Conservation (phyloP, 1,140 invertebrate genomes). For the Heliconius melpomene region DNA sequence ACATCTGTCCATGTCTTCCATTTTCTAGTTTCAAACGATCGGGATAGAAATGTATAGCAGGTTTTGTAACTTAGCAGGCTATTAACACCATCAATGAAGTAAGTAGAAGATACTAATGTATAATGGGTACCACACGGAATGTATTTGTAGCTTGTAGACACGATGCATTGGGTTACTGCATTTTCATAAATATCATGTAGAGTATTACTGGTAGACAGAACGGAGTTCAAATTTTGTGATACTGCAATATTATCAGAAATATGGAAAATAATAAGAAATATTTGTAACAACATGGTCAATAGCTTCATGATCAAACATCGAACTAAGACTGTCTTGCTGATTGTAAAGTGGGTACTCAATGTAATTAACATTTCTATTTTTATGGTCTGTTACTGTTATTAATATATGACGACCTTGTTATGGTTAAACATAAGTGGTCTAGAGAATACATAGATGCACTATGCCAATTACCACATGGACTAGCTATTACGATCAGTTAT, state of each 20-base stretch:
- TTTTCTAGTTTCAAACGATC: constrained; percentile 21
- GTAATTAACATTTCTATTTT: background rate
- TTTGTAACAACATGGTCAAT: background rate
- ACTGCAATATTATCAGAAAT: background rate
- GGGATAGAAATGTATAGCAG: constrained; percentile 23
- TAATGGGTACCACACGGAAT: constrained; percentile 24
- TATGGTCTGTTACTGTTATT: background rate
- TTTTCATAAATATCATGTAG: background rate
- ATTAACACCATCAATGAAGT: constrained; percentile 10
- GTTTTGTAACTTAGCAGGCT: constrained; percentile 22
- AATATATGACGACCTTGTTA: background rate
- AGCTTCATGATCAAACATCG: background rate
- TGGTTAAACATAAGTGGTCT: background rate
- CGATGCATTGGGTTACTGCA: constrained; percentile 21
- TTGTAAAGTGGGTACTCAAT: background rate
- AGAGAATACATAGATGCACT: background rate
- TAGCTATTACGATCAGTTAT: background rate
- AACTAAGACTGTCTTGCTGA: background rate
- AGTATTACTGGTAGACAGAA: background rate
- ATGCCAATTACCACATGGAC: background rate
- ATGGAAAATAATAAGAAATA: background rate
- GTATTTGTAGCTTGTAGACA: constrained; percentile 20
- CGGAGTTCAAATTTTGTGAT: background rate
- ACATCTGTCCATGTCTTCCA: constrained; percentile 18
- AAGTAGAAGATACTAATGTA: constrained; percentile 24